Evolutionary conservation across 2,888 invertebrate genomes (phyloP).

Genomic region (Camponotus fellah): DNA sequence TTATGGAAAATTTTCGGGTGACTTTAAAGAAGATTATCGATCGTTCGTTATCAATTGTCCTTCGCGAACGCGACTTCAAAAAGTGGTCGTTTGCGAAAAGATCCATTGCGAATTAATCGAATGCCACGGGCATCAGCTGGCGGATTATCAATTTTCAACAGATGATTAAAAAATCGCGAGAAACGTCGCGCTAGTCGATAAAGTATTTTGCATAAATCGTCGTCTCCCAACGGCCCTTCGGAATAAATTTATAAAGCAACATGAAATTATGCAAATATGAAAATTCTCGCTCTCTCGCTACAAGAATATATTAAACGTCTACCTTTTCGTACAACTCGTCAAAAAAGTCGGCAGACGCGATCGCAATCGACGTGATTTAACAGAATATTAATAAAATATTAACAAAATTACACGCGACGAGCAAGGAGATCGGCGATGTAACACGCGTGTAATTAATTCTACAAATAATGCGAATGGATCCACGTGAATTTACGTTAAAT

Average conservation of each 20-base stretch:
- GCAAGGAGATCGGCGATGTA: background rate
- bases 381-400: background rate
- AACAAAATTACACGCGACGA: background rate
- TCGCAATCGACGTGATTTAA: background rate
- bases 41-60: background rate
- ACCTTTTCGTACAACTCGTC: background rate
- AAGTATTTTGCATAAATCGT: constrained; percentile 66
- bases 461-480: background rate
- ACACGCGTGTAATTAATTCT: background rate
- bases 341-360: background rate
- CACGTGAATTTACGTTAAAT: background rate
- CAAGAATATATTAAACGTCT: constrained; percentile 7
- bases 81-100: background rate
- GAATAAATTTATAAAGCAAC: constrained; percentile 74
- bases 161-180: constrained; percentile 68
- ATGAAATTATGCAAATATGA: constrained; percentile 72
- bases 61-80: background rate
- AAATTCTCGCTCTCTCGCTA: background rate
- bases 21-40: constrained; percentile 2
- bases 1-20: background rate
- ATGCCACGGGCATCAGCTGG: constrained; percentile 14
- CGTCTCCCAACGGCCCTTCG: constrained; percentile 22
- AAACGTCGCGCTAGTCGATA: constrained; percentile 27
- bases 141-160: constrained; percentile 57
- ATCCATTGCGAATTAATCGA: constrained; percentile 28